Evolutionary conservation across 1,140 invertebrate genomes (phyloP).

Genomic region (Hyposmocoma kahamanoa): DNA sequence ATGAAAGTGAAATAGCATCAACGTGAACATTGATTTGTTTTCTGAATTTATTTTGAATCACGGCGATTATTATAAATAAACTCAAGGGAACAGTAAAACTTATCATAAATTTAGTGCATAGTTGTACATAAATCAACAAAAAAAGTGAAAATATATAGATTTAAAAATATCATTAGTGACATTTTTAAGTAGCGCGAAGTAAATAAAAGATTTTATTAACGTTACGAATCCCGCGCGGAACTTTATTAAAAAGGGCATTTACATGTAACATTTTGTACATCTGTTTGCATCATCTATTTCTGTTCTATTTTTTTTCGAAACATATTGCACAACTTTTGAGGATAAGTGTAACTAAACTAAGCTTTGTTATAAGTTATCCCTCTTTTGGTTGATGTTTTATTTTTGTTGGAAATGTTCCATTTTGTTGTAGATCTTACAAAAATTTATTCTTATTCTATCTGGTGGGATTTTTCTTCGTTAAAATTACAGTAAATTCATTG

Average conservation of each 20-base stretch:
- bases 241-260: slow-evolving; percentile 55
- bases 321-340: slow-evolving; percentile 26
- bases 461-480: slow-evolving; percentile 53
- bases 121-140: slow-evolving; percentile 52
- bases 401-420: slow-evolving; percentile 54
- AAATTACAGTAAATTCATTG: too few species aligned
- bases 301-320: slow-evolving; percentile 4
- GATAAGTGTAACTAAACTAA: too few species aligned
- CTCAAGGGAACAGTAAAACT: slow-evolving; percentile 70
- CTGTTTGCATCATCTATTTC: slow-evolving; percentile 37
- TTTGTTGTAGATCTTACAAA: slow-evolving; percentile 38
- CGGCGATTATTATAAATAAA: slow-evolving; percentile 45
- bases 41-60: too few species aligned
- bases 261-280: slow-evolving; percentile 47
- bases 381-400: slow-evolving; percentile 33
- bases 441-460: slow-evolving; percentile 35
- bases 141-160: slow-evolving; percentile 57
- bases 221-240: slow-evolving; percentile 48
- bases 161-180: slow-evolving; percentile 52
- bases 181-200: slow-evolving; percentile 48
- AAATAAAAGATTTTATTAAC: slow-evolving; percentile 49
- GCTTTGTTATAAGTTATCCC: slow-evolving; percentile 40
- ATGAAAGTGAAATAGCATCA: too few species aligned
- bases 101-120: slow-evolving; percentile 67
- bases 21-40: too few species aligned